Base-by-base conservation (phyloP, 2,113 vertebrate species). In the Pimephales promelas region DNA sequence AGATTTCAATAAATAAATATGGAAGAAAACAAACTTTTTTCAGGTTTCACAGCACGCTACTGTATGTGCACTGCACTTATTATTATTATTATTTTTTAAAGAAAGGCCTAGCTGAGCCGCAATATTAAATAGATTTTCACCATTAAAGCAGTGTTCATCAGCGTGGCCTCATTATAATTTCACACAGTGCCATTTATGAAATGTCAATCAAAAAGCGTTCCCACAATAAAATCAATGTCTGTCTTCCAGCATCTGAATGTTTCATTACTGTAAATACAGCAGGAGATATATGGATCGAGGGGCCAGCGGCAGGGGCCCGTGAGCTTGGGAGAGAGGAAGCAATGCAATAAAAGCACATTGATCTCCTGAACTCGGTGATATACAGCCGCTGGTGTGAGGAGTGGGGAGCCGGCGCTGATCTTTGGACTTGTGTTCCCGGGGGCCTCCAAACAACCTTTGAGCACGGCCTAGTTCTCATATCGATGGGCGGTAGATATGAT, bases 201-300 rank as follows among this genome's bases (percentile, higher is more conserved):
- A 94, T 92, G 92, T 88, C 93, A 93, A 84, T 93, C 92, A 92
- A 92, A 94, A 84, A 90, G 87, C 90, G 84, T 89, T 86, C 86
- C 91, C 91, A 90, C 92, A 90, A 92, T 87, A 90, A 90, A 89
- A 94, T 94, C 93, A 85, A 94, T 94, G 89, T 47, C 86, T 87
- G 91, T 90, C 89, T 89, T 90, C 90, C 92, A 88, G 86, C 79
- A 85, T 91, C 91, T 91, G 90, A 92, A 92, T 92, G 91, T 93
- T 94, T 93, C 90, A 92, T 94, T 89, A 93, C 92, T 92, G 93
- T 94, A 94, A 94, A 93, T 93, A 94, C 93, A 92, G 92, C 89
- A 90, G 90, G 83, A 91, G 90, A 83, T 89, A 90, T 93, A 93
- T 93, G 88, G 93, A 94, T 94, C 83, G 79, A 87, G 87, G 43